Conservation (phyloP, 1,140 invertebrate species). For the Callitettix versicolor region DNA sequence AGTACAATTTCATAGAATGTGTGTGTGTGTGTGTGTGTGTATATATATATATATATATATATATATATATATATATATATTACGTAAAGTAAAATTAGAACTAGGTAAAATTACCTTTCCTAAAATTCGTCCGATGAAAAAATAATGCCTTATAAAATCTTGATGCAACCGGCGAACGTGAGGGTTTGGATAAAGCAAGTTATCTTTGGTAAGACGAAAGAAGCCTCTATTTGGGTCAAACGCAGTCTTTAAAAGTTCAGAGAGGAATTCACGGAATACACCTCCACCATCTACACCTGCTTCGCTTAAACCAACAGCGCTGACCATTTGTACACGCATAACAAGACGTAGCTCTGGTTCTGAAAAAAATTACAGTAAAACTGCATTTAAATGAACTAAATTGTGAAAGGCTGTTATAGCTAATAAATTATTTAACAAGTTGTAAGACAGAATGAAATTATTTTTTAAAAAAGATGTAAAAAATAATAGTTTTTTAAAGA, state of each 20-base stretch:
- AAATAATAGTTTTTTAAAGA: background rate
- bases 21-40: no score
- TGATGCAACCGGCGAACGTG: constrained; percentile 71
- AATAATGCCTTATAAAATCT: constrained; percentile 85
- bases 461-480: background rate
- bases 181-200: constrained; percentile 92
- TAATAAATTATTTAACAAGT: no score
- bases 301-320: constrained; percentile 81
- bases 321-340: constrained; percentile 82
- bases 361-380: constrained; percentile 33
- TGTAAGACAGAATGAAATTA: background rate
- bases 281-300: constrained; percentile 95
- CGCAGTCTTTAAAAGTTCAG: constrained; percentile 83
- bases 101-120: no score
- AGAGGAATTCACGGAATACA: constrained; percentile 84
- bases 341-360: constrained; percentile 78
- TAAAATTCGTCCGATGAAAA: constrained; percentile 87
- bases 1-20: no score
- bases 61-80: no score
- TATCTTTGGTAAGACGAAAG: constrained; percentile 83
- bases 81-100: no score
- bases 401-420: background rate
- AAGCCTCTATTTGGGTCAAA: constrained; percentile 96
- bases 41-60: no score
- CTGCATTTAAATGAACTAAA: no score